phyloP scores from a whole-genome alignment of 2,797 vertebrate species.

The Zalophus californianus region DNA sequence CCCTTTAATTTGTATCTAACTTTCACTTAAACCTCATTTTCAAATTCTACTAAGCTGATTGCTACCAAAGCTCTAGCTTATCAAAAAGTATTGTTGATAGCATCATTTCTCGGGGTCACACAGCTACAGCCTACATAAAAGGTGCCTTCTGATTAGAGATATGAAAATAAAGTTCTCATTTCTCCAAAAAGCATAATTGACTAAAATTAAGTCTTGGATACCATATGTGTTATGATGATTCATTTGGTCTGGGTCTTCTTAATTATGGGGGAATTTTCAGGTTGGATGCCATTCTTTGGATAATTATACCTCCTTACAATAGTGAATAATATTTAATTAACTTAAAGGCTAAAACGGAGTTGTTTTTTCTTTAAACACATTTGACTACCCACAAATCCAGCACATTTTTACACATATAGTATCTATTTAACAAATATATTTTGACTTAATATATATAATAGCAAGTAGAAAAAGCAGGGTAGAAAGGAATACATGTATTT shows the following conservation, averaged over 20 bases:
- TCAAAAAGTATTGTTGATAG: neutral
- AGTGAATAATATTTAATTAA: neutral
- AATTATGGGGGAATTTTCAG: neutral
- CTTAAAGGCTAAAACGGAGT: neutral
- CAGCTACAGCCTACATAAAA: neutral
- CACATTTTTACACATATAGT: neutral
- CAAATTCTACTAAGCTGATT: neutral
- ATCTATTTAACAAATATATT: neutral
- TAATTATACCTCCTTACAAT: neutral
- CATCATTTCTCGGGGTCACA: neutral
- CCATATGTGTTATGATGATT: neutral
- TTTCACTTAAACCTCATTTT: slow-evolving; percentile 30
- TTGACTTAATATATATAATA: neutral
- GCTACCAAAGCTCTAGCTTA: neutral
- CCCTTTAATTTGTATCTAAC: neutral
- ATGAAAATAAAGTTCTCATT: slow-evolving; percentile 30
- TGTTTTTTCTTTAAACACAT: neutral
- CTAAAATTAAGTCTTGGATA: neutral
- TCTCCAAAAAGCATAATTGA: neutral
- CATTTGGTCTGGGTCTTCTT: neutral
- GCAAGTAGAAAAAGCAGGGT: neutral
- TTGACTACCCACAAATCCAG: neutral
- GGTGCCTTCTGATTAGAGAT: neutral
- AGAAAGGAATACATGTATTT: neutral
- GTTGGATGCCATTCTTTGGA: neutral